These are phyloP conservation scores for Hermetia illucens DNA, from an alignment of 1,140 invertebrate genomes.

Conservation along the genomic window DNA sequence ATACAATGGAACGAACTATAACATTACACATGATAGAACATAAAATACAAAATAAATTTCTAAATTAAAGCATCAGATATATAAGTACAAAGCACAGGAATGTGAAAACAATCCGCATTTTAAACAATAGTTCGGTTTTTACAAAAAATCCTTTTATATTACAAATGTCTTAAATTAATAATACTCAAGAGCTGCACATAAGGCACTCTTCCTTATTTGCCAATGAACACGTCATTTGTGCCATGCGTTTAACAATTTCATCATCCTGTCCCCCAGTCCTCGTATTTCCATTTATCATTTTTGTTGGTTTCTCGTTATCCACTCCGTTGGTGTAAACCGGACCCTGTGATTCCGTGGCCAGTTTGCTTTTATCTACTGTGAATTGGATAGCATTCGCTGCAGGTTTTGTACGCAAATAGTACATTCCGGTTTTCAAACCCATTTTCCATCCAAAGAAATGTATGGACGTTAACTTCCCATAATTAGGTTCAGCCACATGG, in stretches of 20 bases:
- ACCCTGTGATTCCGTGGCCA: conserved; percentile 30
- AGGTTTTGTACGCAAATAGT: conserved; percentile 89
- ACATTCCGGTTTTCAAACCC: conserved; percentile 75
- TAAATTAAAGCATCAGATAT: too few species aligned
- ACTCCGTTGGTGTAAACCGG: too few species aligned
- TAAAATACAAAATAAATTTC: too few species aligned
- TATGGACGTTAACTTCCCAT: conserved; percentile 66
- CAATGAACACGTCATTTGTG: conserved; percentile 70
- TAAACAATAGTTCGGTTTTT: too few species aligned
- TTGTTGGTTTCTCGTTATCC: too few species aligned
- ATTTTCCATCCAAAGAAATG: conserved; percentile 60
- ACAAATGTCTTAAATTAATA: too few species aligned
- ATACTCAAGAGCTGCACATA: conserved; percentile 49
- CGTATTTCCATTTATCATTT: conserved; percentile 13
- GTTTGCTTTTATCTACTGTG: conserved; percentile 81
- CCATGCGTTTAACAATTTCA: conserved; percentile 44
- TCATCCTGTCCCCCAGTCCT: conserved; percentile 22
- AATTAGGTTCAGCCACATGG: conserved; percentile 82
- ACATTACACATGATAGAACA: too few species aligned
- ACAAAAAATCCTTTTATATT: too few species aligned
- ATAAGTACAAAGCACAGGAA: too few species aligned
- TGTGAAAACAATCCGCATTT: too few species aligned
- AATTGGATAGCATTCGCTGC: conserved; percentile 91
- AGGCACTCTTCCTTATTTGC: conserved; percentile 79
- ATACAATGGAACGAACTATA: too few species aligned